Evolutionary conservation across 1,140 invertebrate genomes (phyloP).

Genomic region (Platyscapa corneri): DNA sequence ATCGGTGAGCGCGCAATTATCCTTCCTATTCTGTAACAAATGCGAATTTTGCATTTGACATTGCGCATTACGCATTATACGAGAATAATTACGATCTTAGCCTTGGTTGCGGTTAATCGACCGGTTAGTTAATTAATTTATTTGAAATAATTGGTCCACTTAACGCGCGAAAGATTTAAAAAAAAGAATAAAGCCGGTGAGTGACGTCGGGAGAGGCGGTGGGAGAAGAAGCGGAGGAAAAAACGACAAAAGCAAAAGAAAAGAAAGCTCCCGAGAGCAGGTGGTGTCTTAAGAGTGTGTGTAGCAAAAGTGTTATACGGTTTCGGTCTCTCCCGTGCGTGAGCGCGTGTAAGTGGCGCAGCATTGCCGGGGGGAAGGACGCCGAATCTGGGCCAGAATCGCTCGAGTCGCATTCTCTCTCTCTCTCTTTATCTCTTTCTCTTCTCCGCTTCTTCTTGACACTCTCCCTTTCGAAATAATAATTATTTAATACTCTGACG

Average conservation of each 20-base stretch:
- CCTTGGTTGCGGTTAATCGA: neutral
- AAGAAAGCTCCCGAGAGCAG: slow-evolving; percentile 37
- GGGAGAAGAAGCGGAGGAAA: neutral
- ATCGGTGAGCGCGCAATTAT: neutral
- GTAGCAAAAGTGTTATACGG: neutral
- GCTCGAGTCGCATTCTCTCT: neutral
- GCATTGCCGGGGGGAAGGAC: slow-evolving; percentile 70
- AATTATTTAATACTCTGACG: slow-evolving; percentile 66
- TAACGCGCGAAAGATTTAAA: neutral
- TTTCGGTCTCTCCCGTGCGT: neutral
- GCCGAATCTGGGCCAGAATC: slow-evolving; percentile 64
- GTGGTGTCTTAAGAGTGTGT: slow-evolving; percentile 42
- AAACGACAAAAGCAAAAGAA: slow-evolving; percentile 23
- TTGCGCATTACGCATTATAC: no score
- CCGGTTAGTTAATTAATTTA: neutral
- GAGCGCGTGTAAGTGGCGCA: slow-evolving; percentile 59
- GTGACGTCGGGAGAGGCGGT: no score
- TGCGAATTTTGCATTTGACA: neutral
- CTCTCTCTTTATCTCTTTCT: slow-evolving; percentile 17
- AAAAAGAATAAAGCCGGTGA: neutral
- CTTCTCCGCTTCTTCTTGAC: slow-evolving; percentile 43
- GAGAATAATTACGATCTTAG: neutral
- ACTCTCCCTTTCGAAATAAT: slow-evolving; percentile 70
- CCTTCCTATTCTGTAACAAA: neutral
- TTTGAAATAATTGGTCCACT: neutral